Evolutionary conservation across 2,113 vertebrate genomes (phyloP).

Genomic region (Meriones unguiculatus): DNA sequence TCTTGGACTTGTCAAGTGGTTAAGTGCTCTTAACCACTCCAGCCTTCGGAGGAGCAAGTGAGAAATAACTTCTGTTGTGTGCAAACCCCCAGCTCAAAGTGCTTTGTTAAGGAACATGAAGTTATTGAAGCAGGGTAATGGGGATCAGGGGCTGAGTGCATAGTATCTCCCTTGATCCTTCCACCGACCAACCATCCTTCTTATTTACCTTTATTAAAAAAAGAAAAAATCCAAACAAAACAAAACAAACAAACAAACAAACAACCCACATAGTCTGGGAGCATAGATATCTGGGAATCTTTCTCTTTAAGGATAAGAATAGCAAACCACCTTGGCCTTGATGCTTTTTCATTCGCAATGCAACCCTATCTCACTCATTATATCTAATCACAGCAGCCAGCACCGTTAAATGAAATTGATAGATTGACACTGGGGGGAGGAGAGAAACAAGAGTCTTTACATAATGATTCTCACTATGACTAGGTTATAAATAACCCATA

Average conservation of each 20-base stretch:
- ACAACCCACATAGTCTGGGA: neutral
- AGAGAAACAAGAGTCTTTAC: neutral
- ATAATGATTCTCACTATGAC: slow-evolving; percentile 11
- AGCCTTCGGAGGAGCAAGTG: neutral
- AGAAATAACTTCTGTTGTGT: neutral
- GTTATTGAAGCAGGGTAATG: neutral
- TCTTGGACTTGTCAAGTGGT: too few relatives aligned
- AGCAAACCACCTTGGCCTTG: neutral
- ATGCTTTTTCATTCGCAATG: neutral
- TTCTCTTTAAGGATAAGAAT: neutral
- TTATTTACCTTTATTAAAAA: neutral
- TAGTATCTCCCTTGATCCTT: neutral
- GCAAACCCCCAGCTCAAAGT: neutral
- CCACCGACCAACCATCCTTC: neutral
- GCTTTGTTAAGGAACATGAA: neutral
- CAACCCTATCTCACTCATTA: neutral
- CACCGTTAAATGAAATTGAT: neutral
- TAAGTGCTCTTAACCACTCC: too few relatives aligned
- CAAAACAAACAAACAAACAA: too few relatives aligned
- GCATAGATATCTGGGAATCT: neutral
- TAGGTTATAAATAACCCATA: slow-evolving; percentile 59
- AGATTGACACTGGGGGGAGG: neutral
- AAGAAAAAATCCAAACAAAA: neutral
- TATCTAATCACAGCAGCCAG: slow-evolving; percentile 14
- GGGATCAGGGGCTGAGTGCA: neutral